phyloP scores from a whole-genome alignment of 2,113 vertebrate species.

The Anseranas semipalmata region DNA sequence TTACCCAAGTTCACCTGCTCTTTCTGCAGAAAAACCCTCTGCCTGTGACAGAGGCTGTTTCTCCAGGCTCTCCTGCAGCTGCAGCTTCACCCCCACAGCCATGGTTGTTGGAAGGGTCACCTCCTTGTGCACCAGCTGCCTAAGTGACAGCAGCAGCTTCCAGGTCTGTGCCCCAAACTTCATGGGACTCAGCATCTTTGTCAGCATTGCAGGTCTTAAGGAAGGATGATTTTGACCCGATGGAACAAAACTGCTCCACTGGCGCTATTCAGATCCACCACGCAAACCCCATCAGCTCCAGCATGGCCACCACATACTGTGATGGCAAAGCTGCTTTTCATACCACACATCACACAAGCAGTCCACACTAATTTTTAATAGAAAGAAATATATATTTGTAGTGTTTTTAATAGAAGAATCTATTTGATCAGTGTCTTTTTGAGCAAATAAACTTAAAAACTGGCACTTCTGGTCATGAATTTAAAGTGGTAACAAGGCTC shows the following conservation, averaged over 20 bases:
- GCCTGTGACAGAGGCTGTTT: neutral
- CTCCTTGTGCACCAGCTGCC: neutral
- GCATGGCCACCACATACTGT: neutral
- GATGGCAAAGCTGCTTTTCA: neutral
- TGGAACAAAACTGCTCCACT: neutral
- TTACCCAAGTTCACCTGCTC: neutral
- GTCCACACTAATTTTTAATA: neutral
- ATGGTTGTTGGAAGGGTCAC: neutral
- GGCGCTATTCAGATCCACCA: neutral
- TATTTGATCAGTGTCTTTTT: neutral
- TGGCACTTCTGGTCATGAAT: neutral
- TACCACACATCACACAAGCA: accelerated
- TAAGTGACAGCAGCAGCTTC: neutral
- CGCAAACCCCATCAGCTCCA: neutral
- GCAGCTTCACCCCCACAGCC: neutral
- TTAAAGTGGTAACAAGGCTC: neutral
- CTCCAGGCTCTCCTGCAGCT: neutral
- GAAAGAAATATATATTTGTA: neutral
- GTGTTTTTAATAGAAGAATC: neutral
- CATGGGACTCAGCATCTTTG: accelerated
- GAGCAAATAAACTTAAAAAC: neutral
- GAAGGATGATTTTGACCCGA: neutral
- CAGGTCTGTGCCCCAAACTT: neutral
- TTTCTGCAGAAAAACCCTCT: neutral
- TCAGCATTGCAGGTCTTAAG: neutral